Conservation (phyloP, 2,888 invertebrate genomes). For the Tetramorium bicarinatum region DNA sequence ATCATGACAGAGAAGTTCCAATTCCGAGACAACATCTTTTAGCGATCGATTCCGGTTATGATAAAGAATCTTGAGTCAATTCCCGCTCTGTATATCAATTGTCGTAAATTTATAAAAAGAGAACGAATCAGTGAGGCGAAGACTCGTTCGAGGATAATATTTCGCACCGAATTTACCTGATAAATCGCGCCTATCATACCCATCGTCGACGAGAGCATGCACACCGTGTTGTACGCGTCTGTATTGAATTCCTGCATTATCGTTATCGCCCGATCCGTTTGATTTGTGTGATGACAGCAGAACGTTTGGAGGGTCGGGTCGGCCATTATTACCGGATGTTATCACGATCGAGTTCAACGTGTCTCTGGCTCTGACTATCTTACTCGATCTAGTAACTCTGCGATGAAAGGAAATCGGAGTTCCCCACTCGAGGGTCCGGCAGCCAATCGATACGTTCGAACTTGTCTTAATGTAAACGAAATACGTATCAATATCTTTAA, state of each 20-base stretch:
- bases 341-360: constrained; percentile 79
- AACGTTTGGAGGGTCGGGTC: constrained; percentile 95
- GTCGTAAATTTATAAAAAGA: constrained; percentile 1
- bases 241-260: constrained; percentile 92
- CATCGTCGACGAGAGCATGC: constrained; percentile 91
- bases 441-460: not conserved
- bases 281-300: constrained; percentile 91
- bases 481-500: not conserved
- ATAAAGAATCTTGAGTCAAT: not conserved
- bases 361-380: constrained; percentile 4
- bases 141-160: not conserved
- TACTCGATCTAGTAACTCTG: constrained; percentile 31
- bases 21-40: not conserved
- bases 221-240: constrained; percentile 91
- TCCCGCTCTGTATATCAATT: not conserved
- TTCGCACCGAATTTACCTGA: constrained; percentile 88
- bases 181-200: constrained; percentile 93
- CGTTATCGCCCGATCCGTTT: constrained; percentile 89
- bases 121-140: not conserved
- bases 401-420: not conserved
- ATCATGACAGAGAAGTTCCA: not conserved
- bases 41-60: not conserved
- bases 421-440: not conserved
- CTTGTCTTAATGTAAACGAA: constrained; percentile 9
- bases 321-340: constrained; percentile 88